Base-by-base conservation (phyloP, 2,888 invertebrate species). In the Sabatieria punctata region DNA sequence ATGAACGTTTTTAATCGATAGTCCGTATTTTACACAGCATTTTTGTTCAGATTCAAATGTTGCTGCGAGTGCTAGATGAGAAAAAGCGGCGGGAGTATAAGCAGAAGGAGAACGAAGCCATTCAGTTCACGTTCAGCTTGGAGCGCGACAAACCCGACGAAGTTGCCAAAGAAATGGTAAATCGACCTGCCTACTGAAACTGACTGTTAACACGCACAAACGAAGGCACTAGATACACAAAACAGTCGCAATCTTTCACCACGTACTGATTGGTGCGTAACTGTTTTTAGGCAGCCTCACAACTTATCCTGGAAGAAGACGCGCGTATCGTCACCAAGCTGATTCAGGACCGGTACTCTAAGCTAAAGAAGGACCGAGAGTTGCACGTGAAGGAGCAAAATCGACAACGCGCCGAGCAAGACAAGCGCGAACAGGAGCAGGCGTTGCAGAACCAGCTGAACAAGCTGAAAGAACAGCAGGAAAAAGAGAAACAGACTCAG, bases 61-160 rank as follows among this genome's bases (percentile, higher is more conserved):
- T 89, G 36, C 73, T 97, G 41, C 78, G 93, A 53, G 85, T 97
- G 51, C 77, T 91, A 49, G 95, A 97, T 71, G 86, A 91, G 24
- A 93, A 93, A 70, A 95, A 95, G 67, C 75, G 93, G 52, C 85
- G 85, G 37, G 88, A 88, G 65, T 64, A 64, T 49, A 88, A 91
- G 55, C 91, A 95, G 70, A 89, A 91, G 64, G 93, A 95, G 69
- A 95, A 97, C 70, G 95, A 97, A 69, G 95, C 95, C 13, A 91
- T 97, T 57, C 93, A 95, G 70, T 97, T 97, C 72, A 89, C 91
- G 59, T 97, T 89, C 71, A 86, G 93, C 68, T 78, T 89, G 59
- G 78, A 78, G 55, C 76, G 75, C 48, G 97, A 97, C 68, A 81
- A 85, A 64, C 84, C 85, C 49, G 86, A 91, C 61, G 85, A 88